These are phyloP conservation scores for Limnothrissa miodon DNA, from an alignment of 2,113 vertebrate genomes.

Conservation along the genomic window DNA sequence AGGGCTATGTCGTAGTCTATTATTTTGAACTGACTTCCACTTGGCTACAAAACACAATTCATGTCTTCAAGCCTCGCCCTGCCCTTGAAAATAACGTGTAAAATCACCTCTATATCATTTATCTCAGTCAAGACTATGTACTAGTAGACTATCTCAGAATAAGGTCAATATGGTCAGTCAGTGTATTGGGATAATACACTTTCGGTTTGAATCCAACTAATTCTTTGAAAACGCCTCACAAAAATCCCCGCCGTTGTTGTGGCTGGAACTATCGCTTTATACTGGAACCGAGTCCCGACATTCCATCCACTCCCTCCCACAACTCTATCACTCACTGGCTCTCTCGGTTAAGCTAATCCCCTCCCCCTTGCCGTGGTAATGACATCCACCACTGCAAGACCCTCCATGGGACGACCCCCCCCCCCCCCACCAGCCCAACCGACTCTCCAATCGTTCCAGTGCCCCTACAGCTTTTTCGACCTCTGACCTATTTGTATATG, in stretches of 20 bases:
- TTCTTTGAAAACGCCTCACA: neutral
- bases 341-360: neutral
- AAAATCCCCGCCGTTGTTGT: constrained; percentile 15
- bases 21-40: neutral
- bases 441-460: neutral
- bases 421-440: constrained; percentile 1
- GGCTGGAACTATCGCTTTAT: constrained; percentile 1
- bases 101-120: neutral
- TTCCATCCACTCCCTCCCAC: constrained; percentile 18
- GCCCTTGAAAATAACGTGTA: neutral
- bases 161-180: neutral
- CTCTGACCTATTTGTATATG: neutral
- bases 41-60: neutral
- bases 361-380: constrained; percentile 37
- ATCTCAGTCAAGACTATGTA: neutral
- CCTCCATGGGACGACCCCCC: constrained; percentile 47
- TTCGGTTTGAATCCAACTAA: neutral
- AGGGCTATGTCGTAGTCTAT: neutral
- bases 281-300: constrained; percentile 10
- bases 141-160: neutral
- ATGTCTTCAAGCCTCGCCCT: neutral
- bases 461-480: neutral
- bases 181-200: neutral
- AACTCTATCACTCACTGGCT: constrained; percentile 7
- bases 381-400: constrained; percentile 44